Evolutionary conservation across 2,797 vertebrate species (phyloP).

Genomic region (Octomys mimax): DNA sequence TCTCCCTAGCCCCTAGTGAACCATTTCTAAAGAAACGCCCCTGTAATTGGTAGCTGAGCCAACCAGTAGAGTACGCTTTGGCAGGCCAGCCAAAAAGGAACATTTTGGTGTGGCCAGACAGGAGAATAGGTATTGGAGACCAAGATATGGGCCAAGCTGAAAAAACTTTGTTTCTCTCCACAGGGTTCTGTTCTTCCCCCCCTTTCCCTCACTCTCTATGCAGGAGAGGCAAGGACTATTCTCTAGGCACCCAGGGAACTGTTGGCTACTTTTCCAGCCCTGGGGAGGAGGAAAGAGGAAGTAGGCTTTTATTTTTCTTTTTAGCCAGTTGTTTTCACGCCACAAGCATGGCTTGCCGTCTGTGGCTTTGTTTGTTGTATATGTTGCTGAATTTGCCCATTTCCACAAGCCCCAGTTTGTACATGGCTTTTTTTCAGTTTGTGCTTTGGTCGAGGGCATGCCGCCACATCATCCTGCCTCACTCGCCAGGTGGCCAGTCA

Average conservation of each 20-base stretch:
- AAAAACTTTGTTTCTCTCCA: not conserved
- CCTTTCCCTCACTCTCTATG: not conserved
- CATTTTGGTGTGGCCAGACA: not conserved
- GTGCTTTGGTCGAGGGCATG: not conserved
- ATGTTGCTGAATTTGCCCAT: not conserved
- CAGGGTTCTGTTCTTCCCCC: not conserved
- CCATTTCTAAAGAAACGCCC: not conserved
- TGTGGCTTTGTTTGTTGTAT: not conserved
- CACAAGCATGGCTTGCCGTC: not conserved
- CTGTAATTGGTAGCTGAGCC: not conserved
- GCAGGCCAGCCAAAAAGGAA: not conserved
- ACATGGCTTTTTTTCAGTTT: not conserved
- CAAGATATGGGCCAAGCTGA: not conserved
- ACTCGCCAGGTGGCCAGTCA: not conserved
- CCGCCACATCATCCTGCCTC: not conserved
- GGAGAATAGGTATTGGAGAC: not conserved
- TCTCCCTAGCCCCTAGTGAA: not conserved
- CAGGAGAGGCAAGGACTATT: not conserved
- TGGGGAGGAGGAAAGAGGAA: not conserved
- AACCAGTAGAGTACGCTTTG: not conserved
- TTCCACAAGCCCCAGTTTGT: not conserved
- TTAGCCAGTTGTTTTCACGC: not conserved
- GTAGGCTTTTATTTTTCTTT: not conserved
- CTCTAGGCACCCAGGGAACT: not conserved
- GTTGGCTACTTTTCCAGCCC: not conserved